Base-by-base conservation (phyloP, 2,113 vertebrate genomes). In the Cardinalis cardinalis region DNA sequence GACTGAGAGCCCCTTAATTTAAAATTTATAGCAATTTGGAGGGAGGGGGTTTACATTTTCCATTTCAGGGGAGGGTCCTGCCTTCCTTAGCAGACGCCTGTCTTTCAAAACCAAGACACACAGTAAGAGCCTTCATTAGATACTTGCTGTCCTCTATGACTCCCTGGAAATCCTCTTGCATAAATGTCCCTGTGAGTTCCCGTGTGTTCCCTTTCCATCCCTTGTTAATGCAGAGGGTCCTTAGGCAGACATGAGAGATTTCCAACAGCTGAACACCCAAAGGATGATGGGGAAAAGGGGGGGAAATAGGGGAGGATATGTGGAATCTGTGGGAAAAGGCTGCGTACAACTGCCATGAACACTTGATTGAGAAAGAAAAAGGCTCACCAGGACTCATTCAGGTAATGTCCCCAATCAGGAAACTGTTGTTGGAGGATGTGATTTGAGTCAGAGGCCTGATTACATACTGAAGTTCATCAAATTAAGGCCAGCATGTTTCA, bases 241-340 rank as follows among this genome's bases (percentile, higher is more conserved):
- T 79, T 29, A 16, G 41, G 26, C 19, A 61, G 28, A 26, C 15
- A 48, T 0, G 1, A 68, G n/a, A 12, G 26, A n/a, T 77, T 70
- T 73, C 56, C 48, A 29, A 24, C 32, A 63, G 46, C 32, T 1
- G 34, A 49, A 73, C 18, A 72, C 24, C 70, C 68, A 23, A 53
- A 77, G 25, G 23, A 34, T 32, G 10, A 44, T 25, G 12, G 43
- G 4, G 1, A 74, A 73, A 70, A 18, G 8, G 32, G 10, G 18
- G 17, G 1, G 3, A 16, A 31, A 8, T 4, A 4, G 32, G 9
- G 21, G 6, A 24, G 31, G 10, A 4, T 17, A 16, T 10, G 10
- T 7, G 18, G 14, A 53, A 15, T 14, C 1, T 44, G 15, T 19
- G 18, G 13, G 40, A 26, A 0, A 2, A 79, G 53, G 28, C 8